Percentiles rank a stretch among this genome's conserved stretches.
phyloP scores from a whole-genome alignment of 2,113 vertebrate genomes.

The Mustela lutreola region DNA sequence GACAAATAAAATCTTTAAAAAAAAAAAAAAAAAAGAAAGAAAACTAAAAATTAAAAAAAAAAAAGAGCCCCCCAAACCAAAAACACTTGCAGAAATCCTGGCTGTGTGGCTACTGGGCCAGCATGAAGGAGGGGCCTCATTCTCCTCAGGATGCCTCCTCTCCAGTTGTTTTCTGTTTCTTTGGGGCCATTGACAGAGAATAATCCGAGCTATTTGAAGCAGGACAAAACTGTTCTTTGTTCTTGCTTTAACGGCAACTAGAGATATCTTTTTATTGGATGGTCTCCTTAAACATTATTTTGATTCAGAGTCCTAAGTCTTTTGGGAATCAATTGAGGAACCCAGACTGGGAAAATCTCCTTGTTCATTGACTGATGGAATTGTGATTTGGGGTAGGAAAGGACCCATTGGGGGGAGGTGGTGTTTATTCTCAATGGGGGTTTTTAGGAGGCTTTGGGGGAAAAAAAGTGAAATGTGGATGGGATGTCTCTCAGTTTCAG shows the following conservation, averaged over 20 bases:
- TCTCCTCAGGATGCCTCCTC: neutral
- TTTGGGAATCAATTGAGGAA: slow-evolving; percentile 46
- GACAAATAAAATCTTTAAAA: too few species aligned
- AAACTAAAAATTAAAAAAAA: too few species aligned
- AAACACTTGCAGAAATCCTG: neutral
- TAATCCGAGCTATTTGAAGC: slow-evolving; percentile 27
- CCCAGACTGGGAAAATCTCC: neutral
- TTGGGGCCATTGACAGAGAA: slow-evolving; percentile 1
- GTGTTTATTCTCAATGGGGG: slow-evolving; percentile 25
- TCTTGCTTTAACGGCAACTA: slow-evolving; percentile 49
- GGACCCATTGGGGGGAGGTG: neutral
- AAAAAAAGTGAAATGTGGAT: neutral
- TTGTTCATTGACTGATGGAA: slow-evolving; percentile 10
- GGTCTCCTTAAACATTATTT: slow-evolving; percentile 64
- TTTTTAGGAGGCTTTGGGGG: slow-evolving; percentile 27
- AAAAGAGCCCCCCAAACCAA: neutral
- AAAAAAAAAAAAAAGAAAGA: too few species aligned
- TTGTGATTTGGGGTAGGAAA: neutral
- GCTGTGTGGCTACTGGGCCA: neutral
- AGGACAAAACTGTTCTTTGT: slow-evolving; percentile 65
- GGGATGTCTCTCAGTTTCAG: neutral
- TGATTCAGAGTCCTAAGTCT: slow-evolving; percentile 57
- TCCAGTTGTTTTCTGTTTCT: slow-evolving; percentile 46
- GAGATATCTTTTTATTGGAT: slow-evolving; percentile 72
- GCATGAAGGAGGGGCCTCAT: neutral